Percentiles rank a stretch among this genome's conserved stretches.
Evolutionary conservation across 2,797 vertebrate species (phyloP).

Genomic region (Graptemys geographica): DNA sequence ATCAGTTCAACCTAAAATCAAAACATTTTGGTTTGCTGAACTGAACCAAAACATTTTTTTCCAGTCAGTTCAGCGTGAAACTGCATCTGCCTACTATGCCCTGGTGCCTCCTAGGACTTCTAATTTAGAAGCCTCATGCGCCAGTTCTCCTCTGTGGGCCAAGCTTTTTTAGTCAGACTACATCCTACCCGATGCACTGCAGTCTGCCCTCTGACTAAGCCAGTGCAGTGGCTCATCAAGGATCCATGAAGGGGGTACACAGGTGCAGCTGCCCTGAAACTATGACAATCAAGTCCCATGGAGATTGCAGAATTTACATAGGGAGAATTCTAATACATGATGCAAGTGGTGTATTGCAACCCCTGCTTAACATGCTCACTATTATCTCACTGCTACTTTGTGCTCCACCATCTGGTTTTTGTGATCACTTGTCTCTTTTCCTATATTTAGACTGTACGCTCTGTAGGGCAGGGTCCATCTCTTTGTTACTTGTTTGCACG

Average conservation of each 20-base stretch:
- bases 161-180: not conserved
- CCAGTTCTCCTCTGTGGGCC: not conserved
- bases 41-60: not conserved
- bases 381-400: not conserved
- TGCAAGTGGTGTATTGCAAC: not conserved
- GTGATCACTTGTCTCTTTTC: not conserved
- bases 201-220: not conserved
- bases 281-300: not conserved
- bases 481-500: not conserved
- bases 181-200: not conserved
- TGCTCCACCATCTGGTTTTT: not conserved
- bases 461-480: not conserved
- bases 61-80: not conserved
- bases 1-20: not conserved
- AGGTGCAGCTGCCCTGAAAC: not conserved
- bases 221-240: fast-evolving
- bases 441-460: not conserved
- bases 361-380: not conserved
- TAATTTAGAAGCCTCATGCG: not conserved
- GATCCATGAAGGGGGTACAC: not conserved
- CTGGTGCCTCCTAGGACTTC: not conserved
- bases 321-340: not conserved
- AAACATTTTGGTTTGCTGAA: no score
- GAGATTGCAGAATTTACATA: not conserved
- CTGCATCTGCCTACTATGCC: not conserved